These are phyloP conservation scores for Acipenser oxyrinchus DNA, from an alignment of 2,797 vertebrate species.

Conservation along the genomic window DNA sequence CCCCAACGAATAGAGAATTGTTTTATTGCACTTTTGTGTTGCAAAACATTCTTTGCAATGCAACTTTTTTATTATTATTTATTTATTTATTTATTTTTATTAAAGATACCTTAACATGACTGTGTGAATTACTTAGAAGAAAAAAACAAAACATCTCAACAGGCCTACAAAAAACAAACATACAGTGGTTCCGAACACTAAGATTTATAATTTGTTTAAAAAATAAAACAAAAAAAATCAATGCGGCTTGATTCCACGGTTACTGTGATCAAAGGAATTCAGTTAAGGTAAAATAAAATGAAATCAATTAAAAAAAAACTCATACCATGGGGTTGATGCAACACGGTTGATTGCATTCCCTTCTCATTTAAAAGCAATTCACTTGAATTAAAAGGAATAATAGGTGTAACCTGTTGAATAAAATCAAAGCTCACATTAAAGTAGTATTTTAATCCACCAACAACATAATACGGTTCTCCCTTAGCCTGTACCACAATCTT, in stretches of 20 bases:
- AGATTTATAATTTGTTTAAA: not conserved
- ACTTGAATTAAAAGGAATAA: conserved; percentile 52
- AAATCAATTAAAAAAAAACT: conserved; percentile 52
- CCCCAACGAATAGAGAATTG: too few species aligned
- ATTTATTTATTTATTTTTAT: too few species aligned
- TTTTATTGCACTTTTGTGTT: too few species aligned
- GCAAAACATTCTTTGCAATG: too few species aligned
- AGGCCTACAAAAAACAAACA: not conserved
- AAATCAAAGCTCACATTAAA: too few species aligned
- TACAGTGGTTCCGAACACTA: not conserved
- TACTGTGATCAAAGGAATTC: conserved; percentile 10
- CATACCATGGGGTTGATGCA: conserved; percentile 50
- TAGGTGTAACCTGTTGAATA: too few species aligned
- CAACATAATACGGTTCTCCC: too few species aligned
- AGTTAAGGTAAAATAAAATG: conserved; percentile 8
- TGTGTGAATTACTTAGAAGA: too few species aligned
- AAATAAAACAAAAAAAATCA: conserved; percentile 2
- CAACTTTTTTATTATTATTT: too few species aligned
- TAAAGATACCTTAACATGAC: not conserved
- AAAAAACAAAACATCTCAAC: too few species aligned
- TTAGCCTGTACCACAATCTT: too few species aligned
- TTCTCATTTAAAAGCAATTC: conserved; percentile 37
- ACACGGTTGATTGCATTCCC: conserved; percentile 36
- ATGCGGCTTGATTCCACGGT: not conserved
- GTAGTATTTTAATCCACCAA: too few species aligned